Base-by-base conservation (phyloP, 2,113 vertebrate species). In the Bothrops jararaca region DNA sequence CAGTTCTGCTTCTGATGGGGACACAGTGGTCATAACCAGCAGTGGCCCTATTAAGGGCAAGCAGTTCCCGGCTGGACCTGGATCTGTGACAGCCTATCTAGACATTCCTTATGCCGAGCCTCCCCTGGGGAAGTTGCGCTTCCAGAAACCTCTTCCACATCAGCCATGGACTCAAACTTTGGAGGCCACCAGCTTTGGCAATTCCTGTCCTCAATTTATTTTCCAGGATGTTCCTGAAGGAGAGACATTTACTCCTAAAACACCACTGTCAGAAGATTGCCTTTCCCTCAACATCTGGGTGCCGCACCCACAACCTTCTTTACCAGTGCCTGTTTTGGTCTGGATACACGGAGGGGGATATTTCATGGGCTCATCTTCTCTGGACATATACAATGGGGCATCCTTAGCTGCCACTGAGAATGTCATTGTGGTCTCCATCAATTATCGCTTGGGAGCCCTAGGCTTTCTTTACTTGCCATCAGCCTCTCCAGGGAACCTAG, bases 301-400 rank as follows among this genome's bases (percentile, higher is more conserved):
- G n/a, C n/a, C n/a, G n/a, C n/a, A n/a, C n/a, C n/a, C n/a, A n/a
- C n/a, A n/a, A n/a, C n/a, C n/a, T n/a, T n/a, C n/a, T n/a, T n/a
- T n/a, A n/a, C n/a, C n/a, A n/a, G n/a, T n/a, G n/a, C n/a, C n/a
- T n/a, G n/a, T n/a, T n/a, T n/a, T n/a, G n/a, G n/a, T n/a, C n/a
- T n/a, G n/a, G n/a, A n/a, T n/a, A n/a, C n/a, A n/a, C n/a, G n/a
- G n/a, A n/a, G n/a, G n/a, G n/a, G n/a, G n/a, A n/a, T n/a, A n/a
- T n/a, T n/a, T n/a, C n/a, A n/a, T n/a, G n/a, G n/a, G n/a, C n/a
- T n/a, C n/a, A n/a, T n/a, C n/a, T n/a, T n/a, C n/a, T n/a, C n/a
- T n/a, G n/a, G n/a, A n/a, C n/a, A 0, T 98, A 4, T 98, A 98
- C 60, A 96, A 98, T 12, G 98, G 97, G 0, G 96, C 95, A 7